These are phyloP conservation scores for Endotricha flammealis DNA, from an alignment of 2,888 invertebrate genomes.

Conservation along the genomic window DNA sequence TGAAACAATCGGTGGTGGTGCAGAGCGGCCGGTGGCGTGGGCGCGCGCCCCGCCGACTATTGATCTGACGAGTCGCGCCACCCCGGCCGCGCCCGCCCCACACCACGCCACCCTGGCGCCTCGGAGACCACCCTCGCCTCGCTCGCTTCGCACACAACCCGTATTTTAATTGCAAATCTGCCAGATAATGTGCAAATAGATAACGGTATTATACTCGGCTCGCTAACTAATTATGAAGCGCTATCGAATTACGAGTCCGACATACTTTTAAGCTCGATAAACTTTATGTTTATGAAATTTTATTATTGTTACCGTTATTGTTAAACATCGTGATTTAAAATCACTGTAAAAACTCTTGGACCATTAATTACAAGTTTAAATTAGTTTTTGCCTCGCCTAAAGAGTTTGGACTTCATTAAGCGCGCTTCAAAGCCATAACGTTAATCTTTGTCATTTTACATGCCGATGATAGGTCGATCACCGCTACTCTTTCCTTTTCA, in stretches of 20 bases:
- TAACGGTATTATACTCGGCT: slow-evolving; percentile 72
- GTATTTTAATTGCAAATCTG: slow-evolving; percentile 78
- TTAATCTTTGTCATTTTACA: slow-evolving; percentile 39
- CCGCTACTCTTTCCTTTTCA: slow-evolving; percentile 36
- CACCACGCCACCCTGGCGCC: slow-evolving; percentile 29
- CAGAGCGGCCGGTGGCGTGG: slow-evolving; percentile 60
- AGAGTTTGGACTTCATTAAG: slow-evolving; percentile 21
- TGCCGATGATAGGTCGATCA: slow-evolving; percentile 46
- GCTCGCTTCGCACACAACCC: slow-evolving; percentile 53
- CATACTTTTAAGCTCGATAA: slow-evolving; percentile 29
- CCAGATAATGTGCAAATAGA: slow-evolving; percentile 78
- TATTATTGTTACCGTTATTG: slow-evolving; percentile 7
- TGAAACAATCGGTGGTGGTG: slow-evolving; percentile 74
- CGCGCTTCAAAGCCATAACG: slow-evolving; percentile 26
- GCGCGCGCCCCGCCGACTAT: slow-evolving; percentile 73
- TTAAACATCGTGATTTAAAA: slow-evolving; percentile 4
- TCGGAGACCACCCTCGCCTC: slow-evolving; percentile 36
- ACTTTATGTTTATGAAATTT: slow-evolving; percentile 13
- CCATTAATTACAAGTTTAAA: slow-evolving; percentile 12
- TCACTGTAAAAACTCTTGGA: slow-evolving; percentile 9
- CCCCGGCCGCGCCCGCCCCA: slow-evolving; percentile 30
- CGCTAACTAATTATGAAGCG: slow-evolving; percentile 68
- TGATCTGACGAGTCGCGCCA: slow-evolving; percentile 67
- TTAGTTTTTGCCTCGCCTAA: slow-evolving; percentile 12
- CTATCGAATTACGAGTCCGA: slow-evolving; percentile 49